Evolutionary conservation across 2,797 vertebrate genomes (phyloP).

Genomic region (Calcarius lapponicus): DNA sequence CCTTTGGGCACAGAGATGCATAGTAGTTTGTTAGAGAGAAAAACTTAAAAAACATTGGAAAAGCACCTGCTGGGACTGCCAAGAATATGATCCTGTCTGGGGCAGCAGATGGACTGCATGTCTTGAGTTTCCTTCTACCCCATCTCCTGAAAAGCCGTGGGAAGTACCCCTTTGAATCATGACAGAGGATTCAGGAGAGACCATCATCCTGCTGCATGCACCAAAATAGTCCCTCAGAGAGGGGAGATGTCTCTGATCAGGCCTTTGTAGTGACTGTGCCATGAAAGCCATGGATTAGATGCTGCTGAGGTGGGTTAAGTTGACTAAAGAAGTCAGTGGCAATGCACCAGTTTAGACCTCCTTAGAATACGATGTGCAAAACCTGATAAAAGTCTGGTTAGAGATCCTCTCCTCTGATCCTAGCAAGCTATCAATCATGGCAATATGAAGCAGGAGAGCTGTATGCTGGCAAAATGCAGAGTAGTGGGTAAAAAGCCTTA

Average conservation of each 20-base stretch:
- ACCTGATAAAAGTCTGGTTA: not conserved
- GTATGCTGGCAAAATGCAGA: not conserved
- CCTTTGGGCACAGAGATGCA: not conserved
- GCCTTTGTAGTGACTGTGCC: not conserved
- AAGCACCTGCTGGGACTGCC: not conserved
- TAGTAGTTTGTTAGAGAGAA: not conserved
- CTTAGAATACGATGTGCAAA: not conserved
- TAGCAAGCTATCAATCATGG: not conserved
- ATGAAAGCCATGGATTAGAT: not conserved
- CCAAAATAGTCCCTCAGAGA: not conserved
- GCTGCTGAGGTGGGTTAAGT: not conserved
- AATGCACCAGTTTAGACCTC: not conserved
- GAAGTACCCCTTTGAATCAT: not conserved
- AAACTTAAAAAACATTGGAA: not conserved
- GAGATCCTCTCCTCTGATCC: not conserved
- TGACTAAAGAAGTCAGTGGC: not conserved
- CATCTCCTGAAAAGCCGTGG: not conserved
- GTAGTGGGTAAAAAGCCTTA: not conserved
- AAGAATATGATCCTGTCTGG: not conserved
- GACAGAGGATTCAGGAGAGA: not conserved
- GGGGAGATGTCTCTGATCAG: not conserved
- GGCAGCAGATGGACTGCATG: not conserved
- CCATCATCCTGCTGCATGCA: rapidly evolving
- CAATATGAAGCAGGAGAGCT: not conserved
- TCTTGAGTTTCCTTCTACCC: not conserved